These are phyloP conservation scores for Glossophaga mutica DNA, from an alignment of 2,797 vertebrate genomes.

Conservation along the genomic window DNA sequence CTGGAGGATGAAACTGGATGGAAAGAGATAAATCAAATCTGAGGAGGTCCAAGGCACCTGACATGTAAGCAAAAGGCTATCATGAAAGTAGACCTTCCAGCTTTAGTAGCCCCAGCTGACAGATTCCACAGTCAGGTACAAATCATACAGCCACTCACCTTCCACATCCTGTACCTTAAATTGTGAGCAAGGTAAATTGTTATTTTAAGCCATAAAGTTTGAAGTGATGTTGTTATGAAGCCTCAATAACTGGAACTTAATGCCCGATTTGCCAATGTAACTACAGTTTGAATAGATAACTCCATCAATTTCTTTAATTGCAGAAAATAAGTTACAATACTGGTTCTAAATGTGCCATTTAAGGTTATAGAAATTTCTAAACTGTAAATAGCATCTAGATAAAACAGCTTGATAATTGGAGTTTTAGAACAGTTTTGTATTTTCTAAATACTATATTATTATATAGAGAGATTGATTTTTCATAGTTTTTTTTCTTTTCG, in stretches of 20 bases:
- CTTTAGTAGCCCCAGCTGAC: not conserved
- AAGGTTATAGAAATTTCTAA: not conserved
- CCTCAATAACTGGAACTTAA: not conserved
- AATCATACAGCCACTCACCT: not conserved
- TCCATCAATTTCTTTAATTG: slow-evolving; percentile 36
- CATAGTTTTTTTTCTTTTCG: not conserved
- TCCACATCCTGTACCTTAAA: not conserved
- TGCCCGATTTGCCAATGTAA: not conserved
- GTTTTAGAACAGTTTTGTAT: not conserved
- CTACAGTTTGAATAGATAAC: slow-evolving; percentile 27
- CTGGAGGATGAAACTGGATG: not conserved
- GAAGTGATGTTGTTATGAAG: not conserved
- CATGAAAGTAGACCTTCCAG: not conserved
- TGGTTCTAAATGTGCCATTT: not conserved
- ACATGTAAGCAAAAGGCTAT: not conserved
- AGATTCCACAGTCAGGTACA: not conserved
- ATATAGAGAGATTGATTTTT: not conserved
- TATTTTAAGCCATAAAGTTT: not conserved
- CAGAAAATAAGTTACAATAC: slow-evolving; percentile 4
- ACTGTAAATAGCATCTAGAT: not conserved
- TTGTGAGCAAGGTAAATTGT: not conserved
- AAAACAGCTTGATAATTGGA: not conserved
- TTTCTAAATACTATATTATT: not conserved
- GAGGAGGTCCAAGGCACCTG: not conserved
- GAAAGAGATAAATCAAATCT: not conserved